Evolutionary conservation across 2,797 vertebrate genomes (phyloP).

Genomic region (Pseudochaenichthys georgianus): DNA sequence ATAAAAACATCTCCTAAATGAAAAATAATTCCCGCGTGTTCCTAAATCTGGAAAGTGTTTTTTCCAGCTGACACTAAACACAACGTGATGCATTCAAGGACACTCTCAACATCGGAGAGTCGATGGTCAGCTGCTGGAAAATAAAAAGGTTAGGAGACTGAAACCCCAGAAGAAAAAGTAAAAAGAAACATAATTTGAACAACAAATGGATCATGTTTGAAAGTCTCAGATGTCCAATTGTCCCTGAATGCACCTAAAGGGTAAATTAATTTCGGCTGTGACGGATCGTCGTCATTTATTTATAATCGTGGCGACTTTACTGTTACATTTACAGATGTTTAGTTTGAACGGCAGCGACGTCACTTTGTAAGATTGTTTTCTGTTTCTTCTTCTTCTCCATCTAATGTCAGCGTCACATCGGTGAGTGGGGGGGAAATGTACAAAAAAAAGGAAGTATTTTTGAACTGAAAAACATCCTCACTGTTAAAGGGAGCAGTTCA

Average conservation of each 20-base stretch:
- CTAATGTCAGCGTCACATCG: neutral
- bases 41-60: too few species aligned
- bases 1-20: too few species aligned
- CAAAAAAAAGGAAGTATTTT: too few species aligned
- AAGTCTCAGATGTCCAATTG: neutral
- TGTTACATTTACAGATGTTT: slow-evolving; percentile 1
- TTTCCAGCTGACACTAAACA: too few species aligned
- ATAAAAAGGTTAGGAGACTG: neutral
- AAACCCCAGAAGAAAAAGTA: slow-evolving; percentile 25
- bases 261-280: slow-evolving; percentile 3
- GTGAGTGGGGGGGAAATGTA: neutral
- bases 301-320: slow-evolving; percentile 15
- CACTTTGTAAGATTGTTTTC: neutral
- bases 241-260: slow-evolving; percentile 14
- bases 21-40: too few species aligned
- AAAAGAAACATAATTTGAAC: neutral
- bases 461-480: neutral
- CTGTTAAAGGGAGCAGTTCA: slow-evolving; percentile 3
- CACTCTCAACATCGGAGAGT: neutral
- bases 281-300: slow-evolving; percentile 4
- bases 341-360: neutral
- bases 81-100: neutral
- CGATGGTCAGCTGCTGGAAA: neutral
- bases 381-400: slow-evolving; percentile 1
- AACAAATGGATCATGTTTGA: neutral